These are phyloP conservation scores for Lytechinus variegatus DNA, from an alignment of 35 echinoderm and acorn worm genomes.

Conservation along the genomic window DNA sequence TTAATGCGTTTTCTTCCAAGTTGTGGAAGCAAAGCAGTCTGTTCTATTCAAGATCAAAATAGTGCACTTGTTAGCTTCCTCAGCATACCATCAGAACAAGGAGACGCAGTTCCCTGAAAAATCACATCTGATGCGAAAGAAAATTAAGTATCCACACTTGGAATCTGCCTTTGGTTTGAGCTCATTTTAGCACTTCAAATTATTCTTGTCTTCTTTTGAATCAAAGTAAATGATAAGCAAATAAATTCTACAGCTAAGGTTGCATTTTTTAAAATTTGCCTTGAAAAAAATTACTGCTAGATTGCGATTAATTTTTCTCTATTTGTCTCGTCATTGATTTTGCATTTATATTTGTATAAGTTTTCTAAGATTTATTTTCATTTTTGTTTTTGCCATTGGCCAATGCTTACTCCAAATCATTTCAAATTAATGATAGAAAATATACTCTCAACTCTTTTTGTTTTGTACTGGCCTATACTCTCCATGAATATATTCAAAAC, in stretches of 20 bases:
- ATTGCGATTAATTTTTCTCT: not conserved
- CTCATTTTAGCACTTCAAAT: not conserved
- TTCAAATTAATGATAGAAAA: not conserved
- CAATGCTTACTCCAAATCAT: not conserved
- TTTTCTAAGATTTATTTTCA: not conserved
- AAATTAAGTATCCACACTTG: not conserved
- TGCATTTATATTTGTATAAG: not conserved
- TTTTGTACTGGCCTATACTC: not conserved
- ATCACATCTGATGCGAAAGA: not conserved
- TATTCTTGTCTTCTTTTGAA: not conserved
- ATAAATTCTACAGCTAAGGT: not conserved
- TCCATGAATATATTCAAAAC: not conserved
- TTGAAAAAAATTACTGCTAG: not conserved
- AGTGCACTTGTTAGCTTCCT: not conserved
- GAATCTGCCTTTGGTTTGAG: not conserved
- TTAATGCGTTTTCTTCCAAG: conserved; percentile 22
- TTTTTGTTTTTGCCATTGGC: not conserved
- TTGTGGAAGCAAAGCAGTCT: not conserved
- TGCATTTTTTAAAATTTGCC: not conserved
- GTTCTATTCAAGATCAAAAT: conserved; percentile 13
- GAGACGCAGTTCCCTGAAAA: not conserved
- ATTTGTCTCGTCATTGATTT: not conserved
- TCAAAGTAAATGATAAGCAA: not conserved
- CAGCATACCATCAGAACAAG: not conserved
- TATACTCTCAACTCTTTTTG: not conserved